phyloP scores from a whole-genome alignment of 2,888 invertebrate genomes.

The Arrhopalites spinosus region DNA sequence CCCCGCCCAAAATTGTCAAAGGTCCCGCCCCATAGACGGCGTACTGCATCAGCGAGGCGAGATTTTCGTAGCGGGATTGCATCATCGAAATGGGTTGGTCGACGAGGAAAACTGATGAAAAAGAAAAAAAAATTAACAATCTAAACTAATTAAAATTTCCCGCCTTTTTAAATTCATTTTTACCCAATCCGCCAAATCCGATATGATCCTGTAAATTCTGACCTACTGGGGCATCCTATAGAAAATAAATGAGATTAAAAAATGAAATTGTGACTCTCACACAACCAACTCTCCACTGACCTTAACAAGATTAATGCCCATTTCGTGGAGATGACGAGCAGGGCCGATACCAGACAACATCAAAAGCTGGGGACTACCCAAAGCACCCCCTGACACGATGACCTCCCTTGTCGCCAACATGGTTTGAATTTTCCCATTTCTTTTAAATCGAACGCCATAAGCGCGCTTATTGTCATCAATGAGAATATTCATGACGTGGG shows the following conservation, averaged over 20 bases:
- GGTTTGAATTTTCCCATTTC: conserved; percentile 73
- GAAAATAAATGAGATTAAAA: neutral
- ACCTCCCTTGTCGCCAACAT: conserved; percentile 83
- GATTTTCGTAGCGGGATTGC: conserved; percentile 78
- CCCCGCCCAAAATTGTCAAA: conserved; percentile 81
- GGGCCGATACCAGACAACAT: conserved; percentile 84
- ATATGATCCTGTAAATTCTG: conserved; percentile 88
- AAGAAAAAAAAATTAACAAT: no score
- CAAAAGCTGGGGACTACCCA: conserved; percentile 90
- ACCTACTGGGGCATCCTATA: conserved; percentile 79
- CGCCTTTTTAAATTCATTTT: no score
- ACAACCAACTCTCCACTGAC: conserved; percentile 38
- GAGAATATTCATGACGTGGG: conserved; percentile 76
- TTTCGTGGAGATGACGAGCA: conserved; percentile 56
- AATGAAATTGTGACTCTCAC: neutral
- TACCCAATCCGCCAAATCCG: conserved; percentile 74
- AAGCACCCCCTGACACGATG: conserved; percentile 87
- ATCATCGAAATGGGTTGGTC: conserved; percentile 78
- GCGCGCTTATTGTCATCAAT: conserved; percentile 71
- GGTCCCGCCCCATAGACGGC: conserved; percentile 82
- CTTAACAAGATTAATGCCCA: conserved; percentile 59
- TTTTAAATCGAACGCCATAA: conserved; percentile 80
- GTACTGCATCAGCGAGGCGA: conserved; percentile 81
- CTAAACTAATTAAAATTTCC: no score
- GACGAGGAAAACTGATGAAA: conserved; percentile 77